Conservation (phyloP, 2,888 invertebrate genomes). For the Tenthredo livida region DNA sequence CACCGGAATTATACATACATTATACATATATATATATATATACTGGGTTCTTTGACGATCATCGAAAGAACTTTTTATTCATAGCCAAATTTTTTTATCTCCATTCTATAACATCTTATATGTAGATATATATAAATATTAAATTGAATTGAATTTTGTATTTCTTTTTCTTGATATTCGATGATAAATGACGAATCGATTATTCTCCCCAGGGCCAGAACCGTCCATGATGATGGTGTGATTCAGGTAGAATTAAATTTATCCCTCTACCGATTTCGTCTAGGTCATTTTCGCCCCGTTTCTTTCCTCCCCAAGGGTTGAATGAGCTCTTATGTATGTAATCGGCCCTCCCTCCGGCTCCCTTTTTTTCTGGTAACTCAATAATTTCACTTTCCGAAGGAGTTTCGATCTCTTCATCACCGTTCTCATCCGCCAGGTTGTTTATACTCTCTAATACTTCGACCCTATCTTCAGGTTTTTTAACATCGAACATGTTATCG, state of each 20-base stretch:
- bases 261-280: neutral
- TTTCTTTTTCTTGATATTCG: neutral
- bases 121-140: neutral
- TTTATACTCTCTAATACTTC: neutral
- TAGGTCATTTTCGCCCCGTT: neutral
- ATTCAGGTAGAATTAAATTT: slow-evolving; percentile 1
- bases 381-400: slow-evolving; percentile 15
- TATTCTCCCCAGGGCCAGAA: slow-evolving; percentile 30
- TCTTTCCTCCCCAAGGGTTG: slow-evolving; percentile 39
- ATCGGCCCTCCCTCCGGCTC: neutral
- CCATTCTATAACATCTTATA: neutral
- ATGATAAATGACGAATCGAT: neutral
- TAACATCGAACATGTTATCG: neutral
- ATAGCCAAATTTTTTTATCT: slow-evolving; percentile 1
- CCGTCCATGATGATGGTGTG: neutral
- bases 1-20: slow-evolving; percentile 4
- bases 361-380: slow-evolving; percentile 5
- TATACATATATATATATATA: neutral
- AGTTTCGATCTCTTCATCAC: neutral
- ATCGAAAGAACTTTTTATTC: neutral
- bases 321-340: slow-evolving; percentile 2
- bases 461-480: neutral
- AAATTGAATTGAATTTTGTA: neutral
- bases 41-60: neutral
- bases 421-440: neutral